These are phyloP conservation scores for Ptycholaimellus sp. DNA, from an alignment of 2,888 invertebrate genomes.

Conservation along the genomic window DNA sequence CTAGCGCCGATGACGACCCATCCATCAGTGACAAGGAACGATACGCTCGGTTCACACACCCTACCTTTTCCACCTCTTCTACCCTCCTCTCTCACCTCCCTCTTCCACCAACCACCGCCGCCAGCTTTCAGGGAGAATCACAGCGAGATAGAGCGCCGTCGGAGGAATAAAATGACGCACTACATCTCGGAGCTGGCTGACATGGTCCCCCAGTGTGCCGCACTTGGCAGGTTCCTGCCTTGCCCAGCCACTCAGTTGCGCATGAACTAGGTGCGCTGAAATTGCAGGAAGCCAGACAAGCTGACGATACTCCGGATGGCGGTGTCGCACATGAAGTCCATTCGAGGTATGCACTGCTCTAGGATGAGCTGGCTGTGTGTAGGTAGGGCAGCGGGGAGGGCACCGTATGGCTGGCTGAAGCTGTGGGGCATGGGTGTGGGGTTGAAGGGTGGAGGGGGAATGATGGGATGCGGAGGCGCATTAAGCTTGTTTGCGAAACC, in stretches of 20 bases:
- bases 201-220: conserved; percentile 45
- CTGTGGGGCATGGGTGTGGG: no score
- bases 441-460: no score
- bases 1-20: conserved; percentile 41
- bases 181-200: conserved; percentile 97
- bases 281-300: conserved; percentile 91
- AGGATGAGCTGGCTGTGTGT: no score
- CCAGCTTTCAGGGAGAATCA: conserved; percentile 58
- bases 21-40: conserved; percentile 85
- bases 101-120: not conserved
- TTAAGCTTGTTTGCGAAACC: no score
- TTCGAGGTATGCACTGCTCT: conserved; percentile 45
- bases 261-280: conserved; percentile 39
- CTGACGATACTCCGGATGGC: conserved; percentile 96
- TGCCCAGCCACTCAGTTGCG: not conserved
- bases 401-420: no score
- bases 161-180: conserved; percentile 98
- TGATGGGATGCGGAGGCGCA: no score
- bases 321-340: conserved; percentile 93
- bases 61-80: not conserved
- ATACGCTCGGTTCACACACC: conserved; percentile 50
- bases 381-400: no score
- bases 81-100: not conserved
- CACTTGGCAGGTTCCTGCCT: conserved; percentile 5
- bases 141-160: conserved; percentile 88